These are phyloP conservation scores for Pentamera pediparva DNA, from an alignment of 53 echinoderm and acorn worm genomes.

Conservation along the genomic window DNA sequence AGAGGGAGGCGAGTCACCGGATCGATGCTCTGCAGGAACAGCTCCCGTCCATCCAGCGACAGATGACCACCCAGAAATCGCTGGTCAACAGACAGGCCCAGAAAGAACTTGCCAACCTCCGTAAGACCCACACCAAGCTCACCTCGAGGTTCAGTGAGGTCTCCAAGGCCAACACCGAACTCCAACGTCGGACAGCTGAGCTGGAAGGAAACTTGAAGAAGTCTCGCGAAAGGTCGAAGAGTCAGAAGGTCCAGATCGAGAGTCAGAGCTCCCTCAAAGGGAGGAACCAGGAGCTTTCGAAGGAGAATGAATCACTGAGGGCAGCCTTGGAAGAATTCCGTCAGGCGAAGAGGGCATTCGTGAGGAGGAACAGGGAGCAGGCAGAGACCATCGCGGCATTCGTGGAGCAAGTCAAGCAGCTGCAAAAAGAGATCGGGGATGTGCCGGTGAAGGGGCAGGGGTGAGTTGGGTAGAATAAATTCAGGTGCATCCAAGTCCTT, in stretches of 20 bases:
- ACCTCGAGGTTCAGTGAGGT: constrained; percentile 39
- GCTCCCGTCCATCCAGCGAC: constrained; percentile 43
- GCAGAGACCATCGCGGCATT: constrained; percentile 68
- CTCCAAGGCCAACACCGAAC: constrained; percentile 45
- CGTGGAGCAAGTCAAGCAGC: constrained; percentile 56
- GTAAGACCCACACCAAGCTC: constrained; percentile 42
- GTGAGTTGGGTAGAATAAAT: neutral
- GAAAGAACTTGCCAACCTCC: constrained; percentile 53
- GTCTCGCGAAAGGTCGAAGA: constrained; percentile 49
- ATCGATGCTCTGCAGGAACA: constrained; percentile 36
- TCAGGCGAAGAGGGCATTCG: constrained; percentile 59
- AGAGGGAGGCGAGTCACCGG: constrained; percentile 30
- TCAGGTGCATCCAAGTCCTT: neutral
- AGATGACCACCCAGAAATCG: constrained; percentile 27
- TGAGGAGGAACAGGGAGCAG: constrained; percentile 70
- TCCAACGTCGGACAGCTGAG: constrained; percentile 36
- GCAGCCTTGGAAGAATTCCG: constrained; percentile 60
- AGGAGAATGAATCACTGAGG: constrained; percentile 5
- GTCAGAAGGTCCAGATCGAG: constrained; percentile 70
- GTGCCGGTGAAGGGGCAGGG: constrained; percentile 48
- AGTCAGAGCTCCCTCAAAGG: constrained; percentile 42
- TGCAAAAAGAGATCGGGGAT: constrained; percentile 64
- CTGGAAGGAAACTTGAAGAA: constrained; percentile 47
- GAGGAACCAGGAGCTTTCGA: constrained; percentile 48
- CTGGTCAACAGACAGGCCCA: constrained; percentile 49